Base-by-base conservation (phyloP, 2,113 vertebrate species). In the Natator depressus region DNA sequence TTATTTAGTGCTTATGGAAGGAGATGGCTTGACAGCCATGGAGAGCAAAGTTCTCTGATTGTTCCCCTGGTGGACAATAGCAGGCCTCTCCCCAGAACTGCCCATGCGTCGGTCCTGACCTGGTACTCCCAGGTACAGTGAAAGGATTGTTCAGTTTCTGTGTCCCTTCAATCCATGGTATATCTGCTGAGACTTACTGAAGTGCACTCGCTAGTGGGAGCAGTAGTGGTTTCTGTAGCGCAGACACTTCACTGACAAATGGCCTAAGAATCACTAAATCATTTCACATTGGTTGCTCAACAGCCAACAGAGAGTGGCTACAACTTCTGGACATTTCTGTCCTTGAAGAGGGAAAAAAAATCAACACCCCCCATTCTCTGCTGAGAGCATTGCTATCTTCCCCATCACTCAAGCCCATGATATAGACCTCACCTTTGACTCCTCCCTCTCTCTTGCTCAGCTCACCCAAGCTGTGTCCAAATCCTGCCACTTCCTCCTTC, bases 61-160 rank as follows among this genome's bases (percentile, higher is more conserved):
- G 91, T 91, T 17, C 5, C 92, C 42, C 57, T 84, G 42, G 89
- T 16, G 75, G 31, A 59, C 78, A 86, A 86, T 13, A 89, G 62
- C 8, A 46, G n/a, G 80, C 13, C 14, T 16, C 80, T 62, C 35
- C 16, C 8, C 31, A 19, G 4, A n/a, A n/a, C 35, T n/a, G 8
- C 62, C 16, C 6, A 2, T 65, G 59, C 59, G 35, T 65, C 11
- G 31, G 2, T 14, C 31, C 62, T 65, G 31, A 35, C 12, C 14
- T n/a, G 16, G 62, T 69, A 35, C 4, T 69, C 59, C 29, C 14
- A 16, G 59, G 29, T 31, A 31, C 29, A 35, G 12, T 62, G 59
- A 62, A 57, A 62, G 59, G 59, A 6, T 31, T 62, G 31, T 31
- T 35, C 59, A 35, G 59, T 62, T 16, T 62, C 29, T 2, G 3